Evolutionary conservation across 2,888 invertebrate species (phyloP).

Genomic region (Lucinisca nassula): DNA sequence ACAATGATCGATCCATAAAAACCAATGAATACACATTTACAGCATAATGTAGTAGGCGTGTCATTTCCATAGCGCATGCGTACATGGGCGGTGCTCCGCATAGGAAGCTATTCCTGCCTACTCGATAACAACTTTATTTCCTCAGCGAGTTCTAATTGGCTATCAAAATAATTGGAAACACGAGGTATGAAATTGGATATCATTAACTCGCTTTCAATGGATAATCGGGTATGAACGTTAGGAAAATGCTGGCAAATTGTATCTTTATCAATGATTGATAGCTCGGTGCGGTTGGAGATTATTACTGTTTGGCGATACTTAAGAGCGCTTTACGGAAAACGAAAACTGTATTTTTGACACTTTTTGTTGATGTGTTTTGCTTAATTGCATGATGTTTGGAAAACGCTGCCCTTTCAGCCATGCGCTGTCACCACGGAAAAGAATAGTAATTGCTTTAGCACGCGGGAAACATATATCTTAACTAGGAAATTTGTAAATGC

Average conservation of each 20-base stretch:
- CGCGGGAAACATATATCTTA: background rate
- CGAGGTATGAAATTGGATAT: constrained; percentile 71
- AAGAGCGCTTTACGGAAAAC: constrained; percentile 1
- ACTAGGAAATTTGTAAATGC: too few relatives aligned
- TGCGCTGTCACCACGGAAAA: background rate
- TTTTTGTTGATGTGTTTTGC: background rate
- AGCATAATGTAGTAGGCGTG: constrained; percentile 20
- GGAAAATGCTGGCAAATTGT: constrained; percentile 73
- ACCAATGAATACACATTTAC: background rate
- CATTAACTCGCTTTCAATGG: constrained; percentile 72
- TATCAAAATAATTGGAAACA: constrained; percentile 67
- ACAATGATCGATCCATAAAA: background rate
- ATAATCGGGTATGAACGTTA: constrained; percentile 69
- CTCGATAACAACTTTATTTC: constrained; percentile 62
- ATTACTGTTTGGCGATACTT: background rate
- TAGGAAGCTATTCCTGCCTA: constrained; percentile 23
- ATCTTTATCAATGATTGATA: constrained; percentile 73
- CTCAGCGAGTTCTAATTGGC: constrained; percentile 58
- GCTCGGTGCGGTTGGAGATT: constrained; percentile 8
- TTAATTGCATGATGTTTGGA: background rate
- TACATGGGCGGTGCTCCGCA: constrained; percentile 29
- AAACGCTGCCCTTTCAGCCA: background rate
- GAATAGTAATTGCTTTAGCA: background rate
- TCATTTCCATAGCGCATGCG: constrained; percentile 50
- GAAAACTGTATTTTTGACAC: constrained; percentile 4